A percentile compares a stretch with the other conserved stretches of the same genome.
Conservation (phyloP, 2,888 invertebrate genomes). For the Epistrophella euchroma region DNA sequence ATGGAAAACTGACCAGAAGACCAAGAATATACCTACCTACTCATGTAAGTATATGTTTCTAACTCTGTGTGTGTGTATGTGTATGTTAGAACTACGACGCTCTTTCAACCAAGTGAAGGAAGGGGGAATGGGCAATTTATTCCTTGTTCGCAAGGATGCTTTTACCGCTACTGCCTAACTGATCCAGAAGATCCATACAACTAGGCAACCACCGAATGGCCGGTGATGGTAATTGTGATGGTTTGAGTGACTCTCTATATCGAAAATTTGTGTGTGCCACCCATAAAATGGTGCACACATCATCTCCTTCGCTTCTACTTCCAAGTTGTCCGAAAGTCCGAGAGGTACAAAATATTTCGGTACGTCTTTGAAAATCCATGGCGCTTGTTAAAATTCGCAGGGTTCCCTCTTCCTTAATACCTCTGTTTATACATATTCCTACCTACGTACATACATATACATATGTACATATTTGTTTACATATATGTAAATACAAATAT, state of each 20-base stretch:
- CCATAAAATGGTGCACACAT: constrained; percentile 63
- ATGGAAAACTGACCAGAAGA: constrained; percentile 77
- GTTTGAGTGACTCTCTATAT: constrained; percentile 45
- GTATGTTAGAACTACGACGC: constrained; percentile 25
- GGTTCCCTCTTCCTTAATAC: constrained; percentile 13
- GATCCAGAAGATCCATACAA: constrained; percentile 70
- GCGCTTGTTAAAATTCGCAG: constrained; percentile 61
- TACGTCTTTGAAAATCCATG: constrained; percentile 68
- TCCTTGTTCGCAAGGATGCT: constrained; percentile 77
- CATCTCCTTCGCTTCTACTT: constrained; percentile 71
- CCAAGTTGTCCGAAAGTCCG: constrained; percentile 68
- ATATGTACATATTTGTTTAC: neutral
- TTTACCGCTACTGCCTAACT: constrained; percentile 73
- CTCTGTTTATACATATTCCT: neutral
- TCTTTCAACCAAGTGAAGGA: constrained; percentile 42
- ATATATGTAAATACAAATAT: neutral
- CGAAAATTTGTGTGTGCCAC: constrained; percentile 60
- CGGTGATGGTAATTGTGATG: constrained; percentile 6
- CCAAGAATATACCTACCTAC: constrained; percentile 58
- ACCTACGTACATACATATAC: neutral
- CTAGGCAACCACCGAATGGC: constrained; percentile 65
- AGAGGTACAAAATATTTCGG: constrained; percentile 72
- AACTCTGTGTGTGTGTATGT: constrained; percentile 23
- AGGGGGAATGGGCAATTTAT: constrained; percentile 77
- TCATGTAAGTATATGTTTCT: neutral